Evolutionary conservation across 2,888 invertebrate species (phyloP), one percentile per base, ranked within the genome.

Genomic region (Limulus polyphemus): DNA sequence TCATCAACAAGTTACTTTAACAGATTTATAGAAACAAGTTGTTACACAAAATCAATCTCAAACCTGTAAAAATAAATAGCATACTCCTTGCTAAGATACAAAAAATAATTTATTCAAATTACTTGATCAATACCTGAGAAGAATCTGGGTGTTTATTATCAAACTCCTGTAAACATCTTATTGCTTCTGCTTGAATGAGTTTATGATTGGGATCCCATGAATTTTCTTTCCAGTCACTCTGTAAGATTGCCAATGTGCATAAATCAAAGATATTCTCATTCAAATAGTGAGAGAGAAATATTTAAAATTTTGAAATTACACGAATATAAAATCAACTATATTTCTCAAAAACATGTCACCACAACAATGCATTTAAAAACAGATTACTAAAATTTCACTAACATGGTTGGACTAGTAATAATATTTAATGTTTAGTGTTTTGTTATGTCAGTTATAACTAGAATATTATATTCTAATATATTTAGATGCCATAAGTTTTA

Each of bases 121-220:
- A 56, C 10, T 13, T 32, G 13, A n/a, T 11, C 12, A 13, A n/a
- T 62, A 66, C 66, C 55, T 64, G 62, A 57, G 16, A 32, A 46
- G 48, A 7, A 67, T 73, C 72, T 80, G 82, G 80, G 75, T 83
- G 78, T 74, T 84, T 83, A 70, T 78, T 76, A 70, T 93, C 92
- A 78, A 89, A 88, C 64, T 72, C 71, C 55, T 77, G 84, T 62
- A 92, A 76, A 70, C 84, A 81, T 71, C 88, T 84, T 59, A 83
- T 83, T 12, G 88, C 86, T 70, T 87, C 86, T 7, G 94, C 92
- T 17, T 87, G 76, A 0, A 86, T 83, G 47, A 81, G 79, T 75
- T 93, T 88, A 69, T 94, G 90, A 12, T 81, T 80, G 49, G 86
- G 83, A 75, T 93, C 91, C 92, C 94, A 98, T 17, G 81, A 74